These are phyloP conservation scores for Choloepus hoffmanni DNA, from an alignment of 2,113 vertebrate species.

Conservation along the genomic window DNA sequence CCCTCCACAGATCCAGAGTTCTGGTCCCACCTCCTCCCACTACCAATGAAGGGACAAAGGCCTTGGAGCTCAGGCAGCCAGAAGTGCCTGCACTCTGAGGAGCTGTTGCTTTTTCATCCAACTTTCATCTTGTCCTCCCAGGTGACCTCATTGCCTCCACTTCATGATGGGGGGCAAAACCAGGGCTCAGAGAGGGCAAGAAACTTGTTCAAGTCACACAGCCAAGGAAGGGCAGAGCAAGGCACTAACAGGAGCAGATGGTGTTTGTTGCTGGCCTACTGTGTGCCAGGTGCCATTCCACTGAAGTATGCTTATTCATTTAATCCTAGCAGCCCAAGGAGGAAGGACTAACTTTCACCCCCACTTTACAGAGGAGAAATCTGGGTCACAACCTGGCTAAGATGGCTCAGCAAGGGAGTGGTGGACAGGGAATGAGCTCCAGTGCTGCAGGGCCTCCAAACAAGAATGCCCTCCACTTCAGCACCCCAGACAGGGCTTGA, in stretches of 20 bases:
- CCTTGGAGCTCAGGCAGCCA: background rate
- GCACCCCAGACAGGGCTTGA: constrained; percentile 29
- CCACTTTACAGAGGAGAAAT: background rate
- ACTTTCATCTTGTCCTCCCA: background rate
- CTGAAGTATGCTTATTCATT: background rate
- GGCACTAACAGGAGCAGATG: too few relatives aligned
- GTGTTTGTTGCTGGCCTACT: background rate
- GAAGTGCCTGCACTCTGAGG: background rate
- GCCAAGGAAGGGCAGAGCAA: background rate
- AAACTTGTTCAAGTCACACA: background rate
- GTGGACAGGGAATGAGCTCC: too few relatives aligned
- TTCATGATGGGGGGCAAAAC: background rate
- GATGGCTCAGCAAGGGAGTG: background rate
- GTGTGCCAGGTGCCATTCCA: background rate
- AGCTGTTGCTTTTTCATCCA: background rate
- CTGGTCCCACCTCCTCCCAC: background rate
- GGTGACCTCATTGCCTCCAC: background rate
- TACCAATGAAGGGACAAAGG: background rate
- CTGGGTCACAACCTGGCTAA: background rate
- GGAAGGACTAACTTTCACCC: background rate
- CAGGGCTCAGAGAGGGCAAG: background rate
- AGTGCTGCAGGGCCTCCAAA: background rate
- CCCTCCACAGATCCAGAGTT: background rate
- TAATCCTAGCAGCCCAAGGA: background rate
- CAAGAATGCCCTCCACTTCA: background rate